Evolutionary conservation across 1,140 invertebrate species (phyloP), one percentile per base, ranked within the genome.

Genomic region (Lucilia sericata): DNA sequence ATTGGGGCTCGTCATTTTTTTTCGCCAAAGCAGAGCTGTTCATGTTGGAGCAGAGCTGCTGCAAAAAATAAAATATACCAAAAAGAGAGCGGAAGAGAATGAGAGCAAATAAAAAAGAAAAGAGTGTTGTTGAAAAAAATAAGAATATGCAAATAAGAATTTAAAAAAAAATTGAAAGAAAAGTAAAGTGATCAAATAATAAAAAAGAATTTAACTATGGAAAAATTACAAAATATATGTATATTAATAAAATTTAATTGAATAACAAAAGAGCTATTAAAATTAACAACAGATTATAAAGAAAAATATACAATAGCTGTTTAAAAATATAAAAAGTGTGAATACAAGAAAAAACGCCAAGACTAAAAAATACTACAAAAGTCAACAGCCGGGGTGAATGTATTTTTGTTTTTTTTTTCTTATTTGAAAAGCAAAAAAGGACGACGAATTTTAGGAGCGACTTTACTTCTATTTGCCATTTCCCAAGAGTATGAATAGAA

Each of bases 1-100:
- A 80, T 80, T 70, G 65, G 76, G 76, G 76, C 76, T 80, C 76
- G 76, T 80, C 76, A 80, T 51, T 80, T 80, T 80, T 78, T 19
- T 78, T 78, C 42, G 75, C 75, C 75, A 78, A 49, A 47, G 60
- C 42, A 21, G 36, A 49, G 75, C 17, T 19, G 42, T 14, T 9
- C 75, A 49, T 42, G 1, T 19, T 78, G n/a, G 19, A 78, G 75
- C 14, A 78, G 75, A 78, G 30, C 60, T 78, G 42, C 36, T 49
- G 17, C 19, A 80, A 49, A 49, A 49, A 76, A 36, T 42, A 76
- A 49, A 80, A 80, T 80, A 80, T 49, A 49, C 30, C 42, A 49
- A 80, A 49, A 78, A 42, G 42, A 36, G 47, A 80, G 76, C 47
- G 47, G 76, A 13, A 80, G 76, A 21, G 76, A 80, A 42, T 8